Percentiles rank a stretch among this genome's conserved stretches.
These are phyloP conservation scores for Gallinago media DNA, from an alignment of 2,113 vertebrate species.

Conservation along the genomic window DNA sequence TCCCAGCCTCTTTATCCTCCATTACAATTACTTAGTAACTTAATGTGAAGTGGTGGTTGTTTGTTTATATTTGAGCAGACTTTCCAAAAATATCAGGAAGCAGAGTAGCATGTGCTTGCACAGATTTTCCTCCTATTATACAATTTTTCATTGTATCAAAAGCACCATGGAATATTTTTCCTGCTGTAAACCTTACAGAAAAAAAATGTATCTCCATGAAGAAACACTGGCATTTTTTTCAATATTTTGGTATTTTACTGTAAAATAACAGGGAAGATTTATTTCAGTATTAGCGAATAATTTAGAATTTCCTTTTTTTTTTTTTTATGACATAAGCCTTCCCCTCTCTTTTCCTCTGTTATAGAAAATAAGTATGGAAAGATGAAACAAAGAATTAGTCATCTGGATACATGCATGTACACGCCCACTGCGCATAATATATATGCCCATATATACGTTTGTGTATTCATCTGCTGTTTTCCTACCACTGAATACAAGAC, in stretches of 20 bases:
- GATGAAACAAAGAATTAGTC: neutral
- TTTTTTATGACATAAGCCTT: neutral
- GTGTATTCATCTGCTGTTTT: neutral
- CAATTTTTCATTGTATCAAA: neutral
- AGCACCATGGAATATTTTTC: neutral
- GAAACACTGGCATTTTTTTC: neutral
- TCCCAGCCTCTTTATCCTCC: neutral
- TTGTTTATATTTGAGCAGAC: neutral
- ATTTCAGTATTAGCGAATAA: neutral
- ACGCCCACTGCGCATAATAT: neutral
- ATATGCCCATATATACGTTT: neutral
- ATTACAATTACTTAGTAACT: neutral
- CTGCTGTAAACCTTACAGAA: neutral
- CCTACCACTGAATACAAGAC: neutral
- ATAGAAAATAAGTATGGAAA: neutral
- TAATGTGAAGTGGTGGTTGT: neutral
- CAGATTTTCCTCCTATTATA: neutral
- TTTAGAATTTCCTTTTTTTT: neutral
- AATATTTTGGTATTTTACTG: neutral
- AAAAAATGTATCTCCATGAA: accelerated
- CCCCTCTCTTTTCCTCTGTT: neutral
- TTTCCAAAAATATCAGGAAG: neutral
- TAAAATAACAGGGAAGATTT: neutral
- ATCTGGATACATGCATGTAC: neutral
- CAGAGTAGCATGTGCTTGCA: neutral